Conservation (phyloP, 2,888 invertebrate genomes). For the Lamproptera curius region DNA sequence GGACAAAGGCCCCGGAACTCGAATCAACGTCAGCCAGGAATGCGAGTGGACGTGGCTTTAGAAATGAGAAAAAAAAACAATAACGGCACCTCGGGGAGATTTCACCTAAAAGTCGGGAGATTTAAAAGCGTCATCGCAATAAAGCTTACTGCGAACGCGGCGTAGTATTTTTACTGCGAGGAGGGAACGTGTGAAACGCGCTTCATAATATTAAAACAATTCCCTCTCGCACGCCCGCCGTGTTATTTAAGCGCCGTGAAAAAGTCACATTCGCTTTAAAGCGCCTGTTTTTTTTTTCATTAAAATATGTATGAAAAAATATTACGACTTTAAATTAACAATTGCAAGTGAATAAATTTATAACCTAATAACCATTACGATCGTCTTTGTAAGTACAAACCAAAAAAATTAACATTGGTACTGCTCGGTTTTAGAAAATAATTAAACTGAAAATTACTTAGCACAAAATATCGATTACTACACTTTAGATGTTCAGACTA, state of each 20-base stretch:
- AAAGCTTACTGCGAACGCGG: constrained; percentile 42
- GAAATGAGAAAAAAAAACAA: constrained; percentile 18
- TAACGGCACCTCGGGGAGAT: constrained; percentile 4
- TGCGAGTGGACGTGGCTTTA: constrained; percentile 10
- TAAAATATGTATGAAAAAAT: neutral
- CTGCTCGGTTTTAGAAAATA: no score
- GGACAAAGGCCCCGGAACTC: neutral
- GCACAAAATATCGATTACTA: no score
- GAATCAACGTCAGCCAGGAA: constrained; percentile 12
- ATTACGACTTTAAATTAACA: neutral
- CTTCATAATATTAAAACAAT: constrained; percentile 58
- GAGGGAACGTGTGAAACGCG: constrained; percentile 51
- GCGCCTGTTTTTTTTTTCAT: constrained; percentile 5
- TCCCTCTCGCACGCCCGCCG: constrained; percentile 30
- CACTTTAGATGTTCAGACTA: no score
- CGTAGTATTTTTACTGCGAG: constrained; percentile 44
- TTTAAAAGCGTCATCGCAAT: constrained; percentile 33
- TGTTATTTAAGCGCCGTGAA: neutral
- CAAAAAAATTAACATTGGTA: no score
- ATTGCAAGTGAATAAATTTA: neutral
- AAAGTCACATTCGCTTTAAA: neutral
- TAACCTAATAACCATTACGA: no score
- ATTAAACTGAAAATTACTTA: no score
- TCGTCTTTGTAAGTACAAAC: no score
- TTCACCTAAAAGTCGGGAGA: constrained; percentile 23